Base-by-base conservation (phyloP, 2,888 invertebrate genomes). In the Teinopalpus imperialis region DNA sequence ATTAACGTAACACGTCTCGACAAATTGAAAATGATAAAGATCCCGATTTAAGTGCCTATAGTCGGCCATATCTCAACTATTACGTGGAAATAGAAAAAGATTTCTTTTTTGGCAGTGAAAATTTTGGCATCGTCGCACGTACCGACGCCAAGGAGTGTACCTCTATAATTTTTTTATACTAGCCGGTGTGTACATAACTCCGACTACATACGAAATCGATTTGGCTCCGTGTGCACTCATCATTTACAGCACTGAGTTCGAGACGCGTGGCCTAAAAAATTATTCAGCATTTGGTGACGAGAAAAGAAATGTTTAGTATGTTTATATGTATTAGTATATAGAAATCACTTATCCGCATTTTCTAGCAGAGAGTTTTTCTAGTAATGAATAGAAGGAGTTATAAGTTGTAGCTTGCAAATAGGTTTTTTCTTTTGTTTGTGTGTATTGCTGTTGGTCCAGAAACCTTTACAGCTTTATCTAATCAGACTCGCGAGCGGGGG, bases 171-270 rank as follows among this genome's bases (percentile, higher is more conserved):
- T 29, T 43, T 34, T 42, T 42, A 8, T 42, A 34, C 32, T 26
- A 32, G n/a, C 42, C 23, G 14, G 31, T 42, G 30, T 18, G 29
- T 23, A 30, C 35, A 27, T 29, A 29, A 29, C 23, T 35, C 34
- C 3, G 34, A 34, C 39, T 34, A 23, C 34, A 40, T 46, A 39
- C 34, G 40, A 41, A 41, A 46, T 46, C 46, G 46, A 46, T 46
- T 46, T 41, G 46, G 46, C 34, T 18, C 13, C 18, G 20, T 8
- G 29, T 41, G 23, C 46, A 46, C 41, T 41, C 35, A 29, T 46
- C 41, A 46, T 46, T 41, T 41, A 35, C 16, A 35, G n/a, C n/a
- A 41, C 29, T 23, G 14, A 40, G 27, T 26, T 29, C 18, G 27
- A 27, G 32, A 16, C 34, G 39, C 39, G 45, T 34, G 34, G 16